Percentiles rank a stretch among this genome's conserved stretches.
These are phyloP conservation scores for Pristionchus entomophagus DNA, from an alignment of 2,888 invertebrate genomes.

Conservation along the genomic window DNA sequence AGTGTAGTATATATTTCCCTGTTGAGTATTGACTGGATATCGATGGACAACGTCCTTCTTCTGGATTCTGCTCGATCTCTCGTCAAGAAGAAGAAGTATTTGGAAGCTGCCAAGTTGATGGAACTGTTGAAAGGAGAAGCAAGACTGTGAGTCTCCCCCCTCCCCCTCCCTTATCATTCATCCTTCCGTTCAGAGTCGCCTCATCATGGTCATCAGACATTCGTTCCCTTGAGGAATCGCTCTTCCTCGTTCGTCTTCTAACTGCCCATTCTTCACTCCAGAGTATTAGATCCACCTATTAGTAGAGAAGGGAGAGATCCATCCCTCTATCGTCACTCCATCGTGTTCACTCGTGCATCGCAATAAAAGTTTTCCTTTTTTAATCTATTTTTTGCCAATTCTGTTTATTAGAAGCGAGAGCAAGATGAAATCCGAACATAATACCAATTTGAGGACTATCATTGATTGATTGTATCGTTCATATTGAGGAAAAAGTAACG, in stretches of 20 bases:
- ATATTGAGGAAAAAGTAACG: too few species aligned
- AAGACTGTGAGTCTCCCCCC: not conserved
- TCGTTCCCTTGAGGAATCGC: constrained; percentile 60
- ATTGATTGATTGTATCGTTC: too few species aligned
- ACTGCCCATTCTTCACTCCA: constrained; percentile 59
- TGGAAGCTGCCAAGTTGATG: constrained; percentile 58
- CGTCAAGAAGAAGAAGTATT: constrained; percentile 53
- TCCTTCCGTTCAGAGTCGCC: constrained; percentile 52
- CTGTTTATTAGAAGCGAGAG: too few species aligned
- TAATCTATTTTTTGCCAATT: too few species aligned
- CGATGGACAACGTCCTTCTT: constrained; percentile 52
- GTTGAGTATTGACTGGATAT: constrained; percentile 18
- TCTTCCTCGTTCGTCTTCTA: constrained; percentile 57
- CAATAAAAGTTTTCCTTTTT: not conserved
- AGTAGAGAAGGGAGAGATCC: not conserved
- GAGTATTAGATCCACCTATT: constrained; percentile 61
- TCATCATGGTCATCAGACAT: constrained; percentile 57
- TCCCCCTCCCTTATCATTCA: not conserved
- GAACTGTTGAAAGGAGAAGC: constrained; percentile 48
- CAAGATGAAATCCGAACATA: too few species aligned
- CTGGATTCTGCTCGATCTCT: constrained; percentile 55
- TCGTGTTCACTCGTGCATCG: not conserved
- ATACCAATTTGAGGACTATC: too few species aligned
- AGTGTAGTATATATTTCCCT: too few species aligned
- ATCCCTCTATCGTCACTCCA: not conserved